Conservation (phyloP, 2,888 invertebrate genomes). For the Luperina nickerlii region DNA sequence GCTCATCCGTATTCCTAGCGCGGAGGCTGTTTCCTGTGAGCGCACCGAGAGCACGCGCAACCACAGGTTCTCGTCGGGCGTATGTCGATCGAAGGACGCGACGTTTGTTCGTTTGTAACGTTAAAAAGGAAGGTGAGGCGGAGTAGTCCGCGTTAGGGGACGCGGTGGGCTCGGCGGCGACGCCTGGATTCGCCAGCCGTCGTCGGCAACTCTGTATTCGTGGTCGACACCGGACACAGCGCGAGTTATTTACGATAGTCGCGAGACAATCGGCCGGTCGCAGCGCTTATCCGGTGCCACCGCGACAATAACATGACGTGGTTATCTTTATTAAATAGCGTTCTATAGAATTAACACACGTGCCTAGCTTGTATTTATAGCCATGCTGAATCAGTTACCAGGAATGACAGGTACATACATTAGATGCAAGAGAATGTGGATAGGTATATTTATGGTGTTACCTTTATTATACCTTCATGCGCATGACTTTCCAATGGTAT, state of each 20-base stretch:
- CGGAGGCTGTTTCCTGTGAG: slow-evolving; percentile 86
- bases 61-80: slow-evolving; percentile 73
- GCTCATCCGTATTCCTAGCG: slow-evolving; percentile 87
- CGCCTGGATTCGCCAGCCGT: slow-evolving; percentile 80
- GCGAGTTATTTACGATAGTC: slow-evolving; percentile 89
- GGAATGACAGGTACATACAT: slow-evolving; percentile 73
- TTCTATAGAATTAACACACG: slow-evolving; percentile 86
- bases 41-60: slow-evolving; percentile 74
- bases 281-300: slow-evolving; percentile 88
- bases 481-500: slow-evolving; percentile 54
- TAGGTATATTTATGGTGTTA: slow-evolving; percentile 58
- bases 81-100: slow-evolving; percentile 61
- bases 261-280: slow-evolving; percentile 88
- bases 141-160: slow-evolving; percentile 64
- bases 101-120: slow-evolving; percentile 54
- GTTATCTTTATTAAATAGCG: slow-evolving; percentile 87
- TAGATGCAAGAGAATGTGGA: slow-evolving; percentile 67
- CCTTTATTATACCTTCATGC: slow-evolving; percentile 52
- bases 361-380: slow-evolving; percentile 83
- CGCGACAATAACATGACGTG: slow-evolving; percentile 89
- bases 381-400: slow-evolving; percentile 81
- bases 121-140: slow-evolving; percentile 54
- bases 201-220: slow-evolving; percentile 85
- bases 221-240: slow-evolving; percentile 85
- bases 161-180: slow-evolving; percentile 62